Percentiles rank a stretch among this genome's conserved stretches.
Conservation (phyloP, 2,113 vertebrate genomes). For the Chaetura pelagica region DNA sequence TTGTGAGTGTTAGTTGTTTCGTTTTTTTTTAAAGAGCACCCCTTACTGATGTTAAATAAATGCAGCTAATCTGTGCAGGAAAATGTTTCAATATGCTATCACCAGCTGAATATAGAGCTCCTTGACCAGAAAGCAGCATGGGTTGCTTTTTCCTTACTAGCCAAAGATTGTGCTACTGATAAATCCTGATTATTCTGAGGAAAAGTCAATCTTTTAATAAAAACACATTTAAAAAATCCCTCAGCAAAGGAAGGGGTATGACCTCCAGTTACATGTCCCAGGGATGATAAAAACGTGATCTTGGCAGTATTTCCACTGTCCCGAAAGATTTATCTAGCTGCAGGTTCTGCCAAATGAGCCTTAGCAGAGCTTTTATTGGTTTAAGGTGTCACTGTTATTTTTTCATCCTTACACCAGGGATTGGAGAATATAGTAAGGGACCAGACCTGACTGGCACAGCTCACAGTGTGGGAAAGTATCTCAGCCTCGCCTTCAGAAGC, state of each 20-base stretch:
- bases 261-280: neutral
- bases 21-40: neutral
- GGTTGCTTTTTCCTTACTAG: accelerated
- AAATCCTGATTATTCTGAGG: neutral
- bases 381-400: neutral
- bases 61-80: neutral
- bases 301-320: neutral
- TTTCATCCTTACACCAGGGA: neutral
- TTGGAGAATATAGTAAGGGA: neutral
- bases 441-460: neutral
- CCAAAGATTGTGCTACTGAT: neutral
- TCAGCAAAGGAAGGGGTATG: neutral
- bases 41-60: neutral
- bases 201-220: neutral
- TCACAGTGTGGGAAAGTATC: neutral
- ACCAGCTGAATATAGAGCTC: neutral
- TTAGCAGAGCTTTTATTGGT: neutral
- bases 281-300: neutral
- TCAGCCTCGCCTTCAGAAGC: neutral
- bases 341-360: neutral
- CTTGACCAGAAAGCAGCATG: neutral
- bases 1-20: neutral
- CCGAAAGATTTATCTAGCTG: neutral
- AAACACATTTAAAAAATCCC: neutral
- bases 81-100: neutral